Percentiles rank a stretch among this genome's conserved stretches.
phyloP scores from a whole-genome alignment of 2,797 vertebrate species.

The Distichodus sexfasciatus region DNA sequence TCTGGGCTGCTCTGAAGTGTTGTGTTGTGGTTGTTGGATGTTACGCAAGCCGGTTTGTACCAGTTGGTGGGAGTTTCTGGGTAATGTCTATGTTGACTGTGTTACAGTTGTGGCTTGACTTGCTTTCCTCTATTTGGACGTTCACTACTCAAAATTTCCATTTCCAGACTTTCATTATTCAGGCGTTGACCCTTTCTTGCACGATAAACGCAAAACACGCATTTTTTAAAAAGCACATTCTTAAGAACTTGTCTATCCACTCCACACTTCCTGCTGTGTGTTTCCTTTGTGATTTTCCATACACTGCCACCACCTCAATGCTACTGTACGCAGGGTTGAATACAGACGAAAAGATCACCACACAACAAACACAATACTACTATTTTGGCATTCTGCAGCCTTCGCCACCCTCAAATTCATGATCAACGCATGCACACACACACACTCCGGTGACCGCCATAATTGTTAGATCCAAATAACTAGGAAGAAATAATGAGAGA shows the following conservation, averaged over 20 bases:
- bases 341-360: not conserved
- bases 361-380: not conserved
- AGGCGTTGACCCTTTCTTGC: not conserved
- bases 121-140: not conserved
- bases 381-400: not conserved
- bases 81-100: not conserved
- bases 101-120: not conserved
- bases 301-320: not conserved
- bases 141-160: no score
- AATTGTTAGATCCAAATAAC: no score
- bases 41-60: not conserved
- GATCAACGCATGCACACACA: no score
- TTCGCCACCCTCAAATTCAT: no score
- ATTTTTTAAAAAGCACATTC: slow-evolving; percentile 39
- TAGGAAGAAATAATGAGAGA: no score
- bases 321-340: not conserved
- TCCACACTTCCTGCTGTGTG: slow-evolving; percentile 17
- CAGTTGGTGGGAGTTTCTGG: not conserved
- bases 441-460: no score
- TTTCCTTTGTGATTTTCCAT: slow-evolving; percentile 13
- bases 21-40: no score
- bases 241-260: slow-evolving; percentile 38
- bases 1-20: not conserved
- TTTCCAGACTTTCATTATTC: not conserved
- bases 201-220: slow-evolving; percentile 5